These are phyloP conservation scores for Phaetusa simplex DNA, from an alignment of 2,113 vertebrate genomes.

Conservation along the genomic window DNA sequence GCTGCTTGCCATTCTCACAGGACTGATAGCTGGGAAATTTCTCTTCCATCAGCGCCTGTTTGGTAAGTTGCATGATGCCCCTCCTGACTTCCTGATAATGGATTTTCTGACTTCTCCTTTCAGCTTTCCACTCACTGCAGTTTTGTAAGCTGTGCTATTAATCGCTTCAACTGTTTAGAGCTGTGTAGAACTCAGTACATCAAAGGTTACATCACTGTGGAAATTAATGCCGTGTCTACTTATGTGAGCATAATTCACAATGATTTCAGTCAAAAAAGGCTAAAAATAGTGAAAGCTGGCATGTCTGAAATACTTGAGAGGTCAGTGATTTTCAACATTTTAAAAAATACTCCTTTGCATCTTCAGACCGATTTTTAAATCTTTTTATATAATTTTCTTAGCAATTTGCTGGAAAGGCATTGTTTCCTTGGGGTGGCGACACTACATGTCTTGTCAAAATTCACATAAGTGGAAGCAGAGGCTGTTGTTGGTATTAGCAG, in stretches of 20 bases:
- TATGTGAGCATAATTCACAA: background rate
- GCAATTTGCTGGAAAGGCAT: background rate
- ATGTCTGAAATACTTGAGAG: background rate
- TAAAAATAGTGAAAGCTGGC: background rate
- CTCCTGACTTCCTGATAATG: background rate
- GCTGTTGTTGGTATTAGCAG: background rate
- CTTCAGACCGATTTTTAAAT: background rate
- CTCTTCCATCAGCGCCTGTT: conserved; percentile 94
- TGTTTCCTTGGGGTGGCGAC: background rate
- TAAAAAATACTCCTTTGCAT: background rate
- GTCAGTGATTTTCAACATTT: background rate
- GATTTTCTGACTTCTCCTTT: background rate
- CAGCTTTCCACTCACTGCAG: background rate
- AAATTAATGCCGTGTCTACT: background rate
- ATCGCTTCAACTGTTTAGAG: background rate
- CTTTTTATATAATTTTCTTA: background rate
- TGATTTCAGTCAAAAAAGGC: background rate
- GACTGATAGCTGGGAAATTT: conserved; percentile 93
- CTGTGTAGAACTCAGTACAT: background rate
- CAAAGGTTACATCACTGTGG: background rate
- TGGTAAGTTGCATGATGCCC: conserved; percentile 80
- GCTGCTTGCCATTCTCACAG: conserved; percentile 89
- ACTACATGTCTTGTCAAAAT: background rate
- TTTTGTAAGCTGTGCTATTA: background rate
- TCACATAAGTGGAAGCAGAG: background rate